Evolutionary conservation across 2,888 invertebrate genomes (phyloP).

Genomic region (Luperina nickerlii): DNA sequence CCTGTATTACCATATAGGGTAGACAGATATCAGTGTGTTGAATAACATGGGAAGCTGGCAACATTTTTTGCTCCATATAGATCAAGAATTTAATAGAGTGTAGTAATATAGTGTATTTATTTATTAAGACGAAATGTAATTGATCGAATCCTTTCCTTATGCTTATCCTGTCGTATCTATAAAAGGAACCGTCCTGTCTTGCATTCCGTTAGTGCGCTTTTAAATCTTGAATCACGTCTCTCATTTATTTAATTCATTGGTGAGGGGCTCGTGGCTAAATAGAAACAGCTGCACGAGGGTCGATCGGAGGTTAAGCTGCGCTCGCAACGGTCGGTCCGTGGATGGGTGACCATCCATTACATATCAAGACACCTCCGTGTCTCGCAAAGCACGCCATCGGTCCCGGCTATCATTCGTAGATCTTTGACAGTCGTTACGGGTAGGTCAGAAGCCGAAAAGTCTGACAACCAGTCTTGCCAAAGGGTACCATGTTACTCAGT

Average conservation of each 20-base stretch:
- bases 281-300: too few relatives aligned
- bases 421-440: too few relatives aligned
- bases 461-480: background rate
- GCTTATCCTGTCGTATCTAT: background rate
- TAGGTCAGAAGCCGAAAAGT: too few relatives aligned
- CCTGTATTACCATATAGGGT: conserved; percentile 51
- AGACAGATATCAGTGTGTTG: conserved; percentile 31
- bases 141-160: conserved; percentile 22
- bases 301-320: too few relatives aligned
- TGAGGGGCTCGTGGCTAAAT: background rate
- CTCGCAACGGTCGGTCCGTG: too few relatives aligned
- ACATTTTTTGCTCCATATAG: conserved; percentile 45
- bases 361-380: too few relatives aligned
- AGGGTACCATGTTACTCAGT: background rate
- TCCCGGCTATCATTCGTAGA: too few relatives aligned
- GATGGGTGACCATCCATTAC: too few relatives aligned
- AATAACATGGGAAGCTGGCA: conserved; percentile 46
- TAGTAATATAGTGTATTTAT: conserved; percentile 26
- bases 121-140: conserved; percentile 44
- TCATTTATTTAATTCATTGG: background rate
- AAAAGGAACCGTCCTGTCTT: background rate
- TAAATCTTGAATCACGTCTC: background rate
- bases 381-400: too few relatives aligned
- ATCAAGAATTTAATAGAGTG: conserved; percentile 39
- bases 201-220: background rate